Percentiles rank a stretch among this genome's conserved stretches.
Evolutionary conservation across 2,113 vertebrate genomes (phyloP).

Genomic region (Nipponia nippon): DNA sequence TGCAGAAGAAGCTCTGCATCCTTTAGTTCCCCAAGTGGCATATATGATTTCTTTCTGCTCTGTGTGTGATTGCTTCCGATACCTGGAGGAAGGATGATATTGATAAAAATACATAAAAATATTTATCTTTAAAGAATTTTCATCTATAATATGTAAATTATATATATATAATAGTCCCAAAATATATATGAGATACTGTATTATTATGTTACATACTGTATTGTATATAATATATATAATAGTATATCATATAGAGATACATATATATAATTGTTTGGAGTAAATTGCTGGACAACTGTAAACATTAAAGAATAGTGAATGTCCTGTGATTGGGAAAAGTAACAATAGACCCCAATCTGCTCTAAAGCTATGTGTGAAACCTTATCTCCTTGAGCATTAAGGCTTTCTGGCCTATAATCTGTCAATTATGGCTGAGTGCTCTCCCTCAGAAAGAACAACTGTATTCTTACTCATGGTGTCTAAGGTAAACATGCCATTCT

Average conservation of each 20-base stretch:
- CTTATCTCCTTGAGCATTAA: background rate
- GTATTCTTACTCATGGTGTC: background rate
- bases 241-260: background rate
- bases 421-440: background rate
- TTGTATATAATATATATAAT: background rate
- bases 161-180: background rate
- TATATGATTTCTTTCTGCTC: background rate
- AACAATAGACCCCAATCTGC: background rate
- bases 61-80: background rate
- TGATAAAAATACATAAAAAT: background rate
- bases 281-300: background rate
- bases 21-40: background rate
- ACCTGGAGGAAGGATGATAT: background rate
- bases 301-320: background rate
- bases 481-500: background rate
- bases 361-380: background rate
- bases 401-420: background rate
- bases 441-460: background rate
- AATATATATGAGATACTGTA: background rate
- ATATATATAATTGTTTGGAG: background rate
- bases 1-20: background rate
- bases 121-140: background rate
- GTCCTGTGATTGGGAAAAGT: background rate
- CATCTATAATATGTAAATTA: background rate
- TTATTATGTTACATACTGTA: background rate